These are phyloP conservation scores for Drosophila bocqueti DNA, from an alignment of 1,140 invertebrate species.

Conservation along the genomic window DNA sequence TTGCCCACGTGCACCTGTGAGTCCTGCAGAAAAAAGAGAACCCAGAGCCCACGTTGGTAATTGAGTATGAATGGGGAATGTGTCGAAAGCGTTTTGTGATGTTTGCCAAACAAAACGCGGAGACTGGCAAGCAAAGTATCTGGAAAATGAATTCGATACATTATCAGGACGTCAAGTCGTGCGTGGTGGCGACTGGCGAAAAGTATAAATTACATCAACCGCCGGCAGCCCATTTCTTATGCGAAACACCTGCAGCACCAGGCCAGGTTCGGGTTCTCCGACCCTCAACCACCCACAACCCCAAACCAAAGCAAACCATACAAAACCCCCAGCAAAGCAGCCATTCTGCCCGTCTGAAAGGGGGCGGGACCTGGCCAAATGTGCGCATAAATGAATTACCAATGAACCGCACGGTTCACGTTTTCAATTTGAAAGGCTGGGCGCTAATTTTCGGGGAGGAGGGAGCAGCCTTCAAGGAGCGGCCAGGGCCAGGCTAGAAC, in stretches of 20 bases:
- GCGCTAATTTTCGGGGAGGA: slow-evolving; percentile 65
- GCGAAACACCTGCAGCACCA: slow-evolving; percentile 75
- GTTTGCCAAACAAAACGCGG: slow-evolving; percentile 76
- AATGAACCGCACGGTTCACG: slow-evolving; percentile 80
- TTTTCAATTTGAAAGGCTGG: slow-evolving; percentile 74
- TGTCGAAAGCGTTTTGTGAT: slow-evolving; percentile 77
- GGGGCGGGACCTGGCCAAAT: slow-evolving; percentile 51
- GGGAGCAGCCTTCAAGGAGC: not conserved
- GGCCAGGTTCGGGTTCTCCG: slow-evolving; percentile 9
- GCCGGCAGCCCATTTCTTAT: slow-evolving; percentile 77
- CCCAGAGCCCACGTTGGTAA: slow-evolving; percentile 70
- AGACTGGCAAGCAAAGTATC: slow-evolving; percentile 74
- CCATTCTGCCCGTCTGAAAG: slow-evolving; percentile 4
- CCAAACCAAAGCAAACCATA: not conserved
- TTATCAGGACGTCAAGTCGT: slow-evolving; percentile 82
- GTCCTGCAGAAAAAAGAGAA: slow-evolving; percentile 1
- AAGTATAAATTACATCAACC: slow-evolving; percentile 80
- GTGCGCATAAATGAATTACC: slow-evolving; percentile 83
- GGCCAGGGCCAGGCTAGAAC: slow-evolving; percentile 37
- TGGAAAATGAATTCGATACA: slow-evolving; percentile 84
- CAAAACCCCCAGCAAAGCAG: not conserved
- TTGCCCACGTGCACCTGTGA: slow-evolving; percentile 44
- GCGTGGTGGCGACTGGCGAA: slow-evolving; percentile 77
- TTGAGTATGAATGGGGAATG: slow-evolving; percentile 82
- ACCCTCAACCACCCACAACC: slow-evolving; percentile 8